These are phyloP conservation scores for Scatophagus argus DNA, from an alignment of 2,113 vertebrate genomes.

Conservation along the genomic window DNA sequence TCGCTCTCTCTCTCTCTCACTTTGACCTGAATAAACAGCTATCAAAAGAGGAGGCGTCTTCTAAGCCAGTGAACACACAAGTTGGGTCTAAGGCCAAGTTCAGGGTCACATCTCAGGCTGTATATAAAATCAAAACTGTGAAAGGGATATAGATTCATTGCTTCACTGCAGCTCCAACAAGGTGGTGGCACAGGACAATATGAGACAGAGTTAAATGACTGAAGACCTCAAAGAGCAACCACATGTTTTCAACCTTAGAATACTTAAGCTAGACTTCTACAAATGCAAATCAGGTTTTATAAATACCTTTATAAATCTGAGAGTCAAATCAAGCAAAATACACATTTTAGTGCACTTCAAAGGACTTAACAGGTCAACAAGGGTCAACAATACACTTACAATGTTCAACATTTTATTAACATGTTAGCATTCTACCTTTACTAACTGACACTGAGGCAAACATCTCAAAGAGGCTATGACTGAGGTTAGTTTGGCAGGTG, in stretches of 20 bases:
- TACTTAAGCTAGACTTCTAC: not conserved
- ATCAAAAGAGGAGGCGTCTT: constrained; percentile 70
- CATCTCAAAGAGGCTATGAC: not conserved
- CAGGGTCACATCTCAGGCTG: constrained; percentile 47
- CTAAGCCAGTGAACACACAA: constrained; percentile 47
- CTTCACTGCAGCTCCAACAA: constrained; percentile 1
- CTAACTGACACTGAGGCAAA: not conserved
- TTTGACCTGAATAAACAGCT: constrained; percentile 73
- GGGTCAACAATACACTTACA: no score
- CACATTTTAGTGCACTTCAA: not conserved
- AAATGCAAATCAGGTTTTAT: not conserved
- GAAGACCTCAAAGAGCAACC: not conserved
- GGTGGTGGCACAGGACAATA: constrained; percentile 10
- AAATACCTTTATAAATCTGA: not conserved
- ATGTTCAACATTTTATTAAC: not conserved
- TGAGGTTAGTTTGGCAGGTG: not conserved
- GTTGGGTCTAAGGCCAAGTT: constrained; percentile 63
- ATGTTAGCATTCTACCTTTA: not conserved
- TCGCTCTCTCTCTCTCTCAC: constrained; percentile 36
- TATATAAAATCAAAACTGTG: constrained; percentile 11
- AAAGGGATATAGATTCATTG: constrained; percentile 22
- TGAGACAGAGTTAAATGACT: not conserved
- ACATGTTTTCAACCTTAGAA: not conserved
- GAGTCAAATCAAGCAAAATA: not conserved
- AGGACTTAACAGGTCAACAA: not conserved